A percentile compares a stretch with the other conserved stretches of the same genome.
These are phyloP conservation scores for Ictalurus furcatus DNA, from an alignment of 2,113 vertebrate species.

Conservation along the genomic window DNA sequence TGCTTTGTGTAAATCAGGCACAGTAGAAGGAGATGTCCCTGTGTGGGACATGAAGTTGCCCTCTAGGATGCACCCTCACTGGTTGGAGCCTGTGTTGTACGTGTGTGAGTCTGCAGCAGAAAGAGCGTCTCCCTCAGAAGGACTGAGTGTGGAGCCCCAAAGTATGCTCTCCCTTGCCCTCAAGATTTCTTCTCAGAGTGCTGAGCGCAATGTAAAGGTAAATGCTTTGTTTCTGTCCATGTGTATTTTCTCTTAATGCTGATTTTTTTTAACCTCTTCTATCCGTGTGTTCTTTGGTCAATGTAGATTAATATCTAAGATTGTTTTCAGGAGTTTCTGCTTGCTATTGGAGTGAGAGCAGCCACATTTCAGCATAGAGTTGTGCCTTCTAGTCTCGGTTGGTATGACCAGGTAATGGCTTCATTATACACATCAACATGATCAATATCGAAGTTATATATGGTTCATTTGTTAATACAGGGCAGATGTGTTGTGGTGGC, in stretches of 20 bases:
- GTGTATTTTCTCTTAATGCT: background rate
- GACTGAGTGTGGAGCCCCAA: constrained; percentile 80
- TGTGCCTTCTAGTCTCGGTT: constrained; percentile 83
- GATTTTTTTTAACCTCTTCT: background rate
- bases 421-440: background rate
- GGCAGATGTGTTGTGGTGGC: background rate
- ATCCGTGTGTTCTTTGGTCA: background rate
- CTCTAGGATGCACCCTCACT: constrained; percentile 83
- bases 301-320: background rate
- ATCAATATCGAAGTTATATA: background rate
- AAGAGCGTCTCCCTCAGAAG: constrained; percentile 76
- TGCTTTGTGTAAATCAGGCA: constrained; percentile 28
- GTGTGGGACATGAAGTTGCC: constrained; percentile 82
- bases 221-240: background rate
- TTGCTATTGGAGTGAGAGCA: constrained; percentile 89
- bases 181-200: constrained; percentile 87
- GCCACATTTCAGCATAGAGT: constrained; percentile 91
- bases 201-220: constrained; percentile 91
- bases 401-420: constrained; percentile 90
- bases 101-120: constrained; percentile 81
- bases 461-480: constrained; percentile 1
- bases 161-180: constrained; percentile 94
- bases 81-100: constrained; percentile 92
- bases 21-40: constrained; percentile 72
- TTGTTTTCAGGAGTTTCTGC: constrained; percentile 84